phyloP scores from a whole-genome alignment of 2,888 invertebrate species.

The Eupeodes latifasciatus region DNA sequence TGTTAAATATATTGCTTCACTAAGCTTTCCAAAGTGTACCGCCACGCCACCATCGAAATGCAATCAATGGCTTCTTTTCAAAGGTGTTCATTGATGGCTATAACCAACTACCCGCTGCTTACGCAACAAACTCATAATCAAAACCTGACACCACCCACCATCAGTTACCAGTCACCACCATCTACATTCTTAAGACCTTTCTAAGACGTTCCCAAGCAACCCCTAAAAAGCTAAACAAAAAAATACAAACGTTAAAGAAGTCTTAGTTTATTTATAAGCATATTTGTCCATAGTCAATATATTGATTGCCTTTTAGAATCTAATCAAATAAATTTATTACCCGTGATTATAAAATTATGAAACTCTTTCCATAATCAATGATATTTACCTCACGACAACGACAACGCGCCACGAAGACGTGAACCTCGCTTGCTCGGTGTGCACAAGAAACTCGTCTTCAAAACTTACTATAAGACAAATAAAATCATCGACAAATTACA shows the following conservation, averaged over 20 bases:
- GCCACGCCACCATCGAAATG: slow-evolving; percentile 30
- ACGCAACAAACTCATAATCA: slow-evolving; percentile 58
- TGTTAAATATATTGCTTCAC: neutral
- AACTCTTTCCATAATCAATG: slow-evolving; percentile 3
- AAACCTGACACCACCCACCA: neutral
- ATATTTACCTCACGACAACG: neutral
- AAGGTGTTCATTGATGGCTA: slow-evolving; percentile 53
- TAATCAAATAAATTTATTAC: slow-evolving; percentile 60
- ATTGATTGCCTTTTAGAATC: slow-evolving; percentile 64
- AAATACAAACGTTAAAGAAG: slow-evolving; percentile 32
- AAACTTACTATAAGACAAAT: slow-evolving; percentile 47
- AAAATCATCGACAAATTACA: slow-evolving; percentile 60
- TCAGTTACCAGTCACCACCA: neutral
- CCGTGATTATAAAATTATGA: slow-evolving; percentile 39
- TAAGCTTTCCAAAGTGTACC: slow-evolving; percentile 28
- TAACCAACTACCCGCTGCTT: slow-evolving; percentile 20
- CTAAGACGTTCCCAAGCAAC: slow-evolving; percentile 34
- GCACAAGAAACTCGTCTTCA: slow-evolving; percentile 9
- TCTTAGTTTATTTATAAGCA: slow-evolving; percentile 44
- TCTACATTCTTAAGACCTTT: slow-evolving; percentile 1
- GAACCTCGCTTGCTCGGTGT: too few relatives aligned
- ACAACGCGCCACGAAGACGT: neutral
- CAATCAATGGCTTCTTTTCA: slow-evolving; percentile 61
- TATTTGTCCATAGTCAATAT: slow-evolving; percentile 51
- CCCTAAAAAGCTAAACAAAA: neutral